Evolutionary conservation across 2,797 vertebrate species (phyloP).

Genomic region (Anguilla marmorata): DNA sequence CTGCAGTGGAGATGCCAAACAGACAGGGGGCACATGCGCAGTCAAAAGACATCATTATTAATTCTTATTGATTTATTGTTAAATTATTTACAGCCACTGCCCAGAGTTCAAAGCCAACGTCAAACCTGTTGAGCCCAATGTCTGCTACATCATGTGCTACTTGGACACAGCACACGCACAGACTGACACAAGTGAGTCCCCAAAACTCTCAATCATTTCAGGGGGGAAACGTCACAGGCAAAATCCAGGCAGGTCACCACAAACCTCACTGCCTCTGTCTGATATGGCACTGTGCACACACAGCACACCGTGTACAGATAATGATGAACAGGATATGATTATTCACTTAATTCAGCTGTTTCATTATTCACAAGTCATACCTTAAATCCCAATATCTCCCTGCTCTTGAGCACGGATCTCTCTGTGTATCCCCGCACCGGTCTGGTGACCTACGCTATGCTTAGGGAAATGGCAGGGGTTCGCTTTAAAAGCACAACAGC

Average conservation of each 20-base stretch:
- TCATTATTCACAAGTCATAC: neutral
- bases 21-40: neutral
- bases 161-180: neutral
- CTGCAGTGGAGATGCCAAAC: neutral
- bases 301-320: neutral
- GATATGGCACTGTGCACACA: neutral
- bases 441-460: neutral
- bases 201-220: neutral
- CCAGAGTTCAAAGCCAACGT: neutral
- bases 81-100: neutral
- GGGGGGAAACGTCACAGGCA: neutral
- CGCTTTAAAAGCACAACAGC: neutral
- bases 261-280: neutral
- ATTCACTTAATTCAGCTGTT: neutral
- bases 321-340: neutral
- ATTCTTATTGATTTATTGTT: too few species aligned
- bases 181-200: neutral
- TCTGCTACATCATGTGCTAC: neutral
- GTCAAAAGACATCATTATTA: neutral
- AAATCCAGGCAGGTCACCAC: neutral
- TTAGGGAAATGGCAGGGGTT: neutral
- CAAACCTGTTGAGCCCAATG: neutral
- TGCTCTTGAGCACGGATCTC: neutral
- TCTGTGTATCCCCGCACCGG: neutral
- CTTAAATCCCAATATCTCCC: neutral